Conservation (phyloP, 2,113 vertebrate genomes). For the Pipa parva region DNA sequence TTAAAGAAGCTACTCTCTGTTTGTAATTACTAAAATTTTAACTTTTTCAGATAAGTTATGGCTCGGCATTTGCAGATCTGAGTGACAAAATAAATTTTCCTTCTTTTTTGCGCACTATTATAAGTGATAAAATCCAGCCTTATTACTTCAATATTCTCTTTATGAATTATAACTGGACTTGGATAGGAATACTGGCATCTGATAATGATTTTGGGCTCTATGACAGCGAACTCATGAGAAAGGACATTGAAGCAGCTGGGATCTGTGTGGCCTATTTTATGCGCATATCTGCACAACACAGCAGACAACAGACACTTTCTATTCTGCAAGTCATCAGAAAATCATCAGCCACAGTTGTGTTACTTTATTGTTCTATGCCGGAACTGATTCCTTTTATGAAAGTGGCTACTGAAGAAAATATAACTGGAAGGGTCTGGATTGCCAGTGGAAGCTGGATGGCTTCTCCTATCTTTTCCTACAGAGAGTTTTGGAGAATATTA, state of each 20-base stretch:
- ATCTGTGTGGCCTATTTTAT: neutral
- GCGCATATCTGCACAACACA: neutral
- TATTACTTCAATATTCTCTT: neutral
- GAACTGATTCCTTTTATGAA: constrained; percentile 1
- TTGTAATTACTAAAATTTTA: neutral
- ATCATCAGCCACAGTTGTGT: neutral
- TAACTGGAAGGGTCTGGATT: constrained; percentile 7
- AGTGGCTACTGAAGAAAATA: neutral
- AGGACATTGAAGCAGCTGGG: neutral
- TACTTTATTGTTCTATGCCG: neutral
- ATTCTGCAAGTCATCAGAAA: constrained; percentile 1
- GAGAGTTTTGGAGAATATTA: neutral
- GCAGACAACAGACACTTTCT: neutral
- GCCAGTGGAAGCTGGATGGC: neutral
- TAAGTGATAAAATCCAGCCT: constrained; percentile 1
- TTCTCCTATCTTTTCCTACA: neutral
- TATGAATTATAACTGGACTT: neutral
- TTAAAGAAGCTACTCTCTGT: too few relatives aligned
- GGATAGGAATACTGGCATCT: neutral
- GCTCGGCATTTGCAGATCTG: neutral
- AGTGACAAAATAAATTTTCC: constrained; percentile 14
- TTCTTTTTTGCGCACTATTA: neutral
- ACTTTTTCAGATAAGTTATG: constrained; percentile 3
- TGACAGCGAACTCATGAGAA: neutral
- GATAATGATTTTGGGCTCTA: constrained; percentile 11